A percentile compares a stretch with the other conserved stretches of the same genome.
Conservation (phyloP, 1,140 invertebrate species). For the Brachionus rubens region DNA sequence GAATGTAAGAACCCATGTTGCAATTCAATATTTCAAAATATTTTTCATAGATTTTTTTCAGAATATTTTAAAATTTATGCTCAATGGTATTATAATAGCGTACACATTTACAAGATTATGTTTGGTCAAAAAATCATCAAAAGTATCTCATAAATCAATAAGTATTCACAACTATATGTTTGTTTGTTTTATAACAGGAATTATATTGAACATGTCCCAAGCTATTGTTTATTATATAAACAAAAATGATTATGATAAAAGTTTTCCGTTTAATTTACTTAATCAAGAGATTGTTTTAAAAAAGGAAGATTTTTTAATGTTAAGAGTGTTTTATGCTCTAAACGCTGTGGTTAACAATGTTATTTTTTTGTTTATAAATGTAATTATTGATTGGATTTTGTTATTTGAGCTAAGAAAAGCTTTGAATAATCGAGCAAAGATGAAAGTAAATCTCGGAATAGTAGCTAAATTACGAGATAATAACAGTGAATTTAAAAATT, state of each 20-base stretch:
- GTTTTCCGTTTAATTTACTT: not conserved
- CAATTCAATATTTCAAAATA: not conserved
- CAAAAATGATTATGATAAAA: too few species aligned
- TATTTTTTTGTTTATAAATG: not conserved
- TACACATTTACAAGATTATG: not conserved
- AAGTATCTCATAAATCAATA: not conserved
- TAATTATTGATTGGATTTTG: not conserved
- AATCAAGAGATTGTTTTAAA: not conserved
- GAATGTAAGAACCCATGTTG: not conserved
- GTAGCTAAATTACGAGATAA: not conserved
- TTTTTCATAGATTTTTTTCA: not conserved
- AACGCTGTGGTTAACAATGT: not conserved
- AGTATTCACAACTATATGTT: not conserved
- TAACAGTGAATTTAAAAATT: slow-evolving; percentile 5
- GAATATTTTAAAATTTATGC: not conserved
- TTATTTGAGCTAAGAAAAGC: not conserved
- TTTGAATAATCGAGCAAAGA: not conserved
- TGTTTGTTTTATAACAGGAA: not conserved
- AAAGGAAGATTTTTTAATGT: not conserved
- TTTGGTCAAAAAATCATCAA: not conserved
- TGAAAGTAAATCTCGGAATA: not conserved
- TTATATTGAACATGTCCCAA: too few species aligned
- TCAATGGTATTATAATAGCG: not conserved
- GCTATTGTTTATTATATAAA: too few species aligned
- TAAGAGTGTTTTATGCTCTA: not conserved